These are phyloP conservation scores for Pomatostomus ruficeps DNA, from an alignment of 2,113 vertebrate genomes.

Conservation along the genomic window DNA sequence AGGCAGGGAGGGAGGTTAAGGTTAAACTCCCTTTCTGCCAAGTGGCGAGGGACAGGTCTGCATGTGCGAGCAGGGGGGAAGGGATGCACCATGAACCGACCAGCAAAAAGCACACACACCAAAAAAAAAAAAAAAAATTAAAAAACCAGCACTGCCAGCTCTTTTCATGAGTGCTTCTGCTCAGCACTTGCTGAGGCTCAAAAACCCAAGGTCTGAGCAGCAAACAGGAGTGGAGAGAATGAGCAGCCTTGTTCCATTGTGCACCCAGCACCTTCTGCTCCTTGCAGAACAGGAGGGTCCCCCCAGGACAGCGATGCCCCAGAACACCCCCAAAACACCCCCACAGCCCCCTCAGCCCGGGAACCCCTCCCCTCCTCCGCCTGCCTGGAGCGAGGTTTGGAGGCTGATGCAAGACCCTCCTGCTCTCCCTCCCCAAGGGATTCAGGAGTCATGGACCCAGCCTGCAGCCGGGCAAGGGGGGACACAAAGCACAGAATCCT, in stretches of 20 bases:
- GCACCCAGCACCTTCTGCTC: neutral
- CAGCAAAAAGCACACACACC: neutral
- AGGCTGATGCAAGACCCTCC: conserved; percentile 23
- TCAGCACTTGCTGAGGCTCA: neutral
- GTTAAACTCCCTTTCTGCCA: neutral
- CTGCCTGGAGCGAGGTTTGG: neutral
- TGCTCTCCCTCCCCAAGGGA: neutral
- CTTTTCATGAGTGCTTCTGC: neutral
- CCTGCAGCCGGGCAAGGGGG: fast-evolving
- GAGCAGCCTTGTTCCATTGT: neutral
- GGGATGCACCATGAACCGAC: fast-evolving
- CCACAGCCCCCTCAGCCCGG: neutral
- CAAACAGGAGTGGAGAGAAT: neutral
- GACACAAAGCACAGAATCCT: neutral
- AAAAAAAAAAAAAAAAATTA: neutral
- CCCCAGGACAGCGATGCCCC: neutral
- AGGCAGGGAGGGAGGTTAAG: neutral
- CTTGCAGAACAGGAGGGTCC: neutral
- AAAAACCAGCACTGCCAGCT: neutral
- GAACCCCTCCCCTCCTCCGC: neutral
- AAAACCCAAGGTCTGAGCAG: neutral
- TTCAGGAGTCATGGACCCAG: neutral
- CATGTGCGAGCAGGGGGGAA: fast-evolving
- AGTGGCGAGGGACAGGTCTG: neutral
- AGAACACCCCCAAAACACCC: neutral